Evolutionary conservation across 1,140 invertebrate genomes (phyloP), one percentile per base, ranked within the genome.

Genomic region (Drosophila sucinea): DNA sequence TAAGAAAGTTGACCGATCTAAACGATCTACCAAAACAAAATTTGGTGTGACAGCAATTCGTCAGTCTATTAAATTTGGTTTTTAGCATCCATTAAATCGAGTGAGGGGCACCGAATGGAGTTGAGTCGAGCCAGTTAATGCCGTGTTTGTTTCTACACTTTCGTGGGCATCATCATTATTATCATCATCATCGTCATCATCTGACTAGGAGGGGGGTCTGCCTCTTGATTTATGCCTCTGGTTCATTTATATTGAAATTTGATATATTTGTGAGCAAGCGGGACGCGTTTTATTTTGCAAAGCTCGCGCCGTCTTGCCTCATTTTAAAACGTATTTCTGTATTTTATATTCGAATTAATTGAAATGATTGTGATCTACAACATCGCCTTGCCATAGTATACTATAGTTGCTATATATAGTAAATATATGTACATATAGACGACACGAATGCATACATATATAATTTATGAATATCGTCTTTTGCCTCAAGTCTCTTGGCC

Each of bases 361-460:
- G 85, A 89, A 89, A 89, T 89, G 84, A 89, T 89, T 89, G 80
- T 89, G 84, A 89, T 89, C 84, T 89, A 90, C 84, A 89, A 89
- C 81, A 89, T 78, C 61, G 72, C 51, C 70, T 54, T 63, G 25
- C 77, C 67, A 75, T 60, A 58, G 60, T 38, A 66, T 44, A 55
- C 40, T 17, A 41, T 41, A 41, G 40, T 41, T 17, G 40, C 11
- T 41, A 11, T 41, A 41, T 25, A 51, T 51, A 27, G 71, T 63
- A 76, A 62, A 62, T 25, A 61, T 41, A 69, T 40, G 64, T 51
- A 57, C 73, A 58, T 62, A 35, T 58, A 63, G 55, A 58, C 10
- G 33, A 70, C 60, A 63, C 10, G 4, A 38, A 38, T 51, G 25
- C 56, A 27, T 56, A 67, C 63, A 68, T 74, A 63, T 73, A 69